Evolutionary conservation across 2,797 vertebrate species (phyloP).

Genomic region (Allobates femoralis): DNA sequence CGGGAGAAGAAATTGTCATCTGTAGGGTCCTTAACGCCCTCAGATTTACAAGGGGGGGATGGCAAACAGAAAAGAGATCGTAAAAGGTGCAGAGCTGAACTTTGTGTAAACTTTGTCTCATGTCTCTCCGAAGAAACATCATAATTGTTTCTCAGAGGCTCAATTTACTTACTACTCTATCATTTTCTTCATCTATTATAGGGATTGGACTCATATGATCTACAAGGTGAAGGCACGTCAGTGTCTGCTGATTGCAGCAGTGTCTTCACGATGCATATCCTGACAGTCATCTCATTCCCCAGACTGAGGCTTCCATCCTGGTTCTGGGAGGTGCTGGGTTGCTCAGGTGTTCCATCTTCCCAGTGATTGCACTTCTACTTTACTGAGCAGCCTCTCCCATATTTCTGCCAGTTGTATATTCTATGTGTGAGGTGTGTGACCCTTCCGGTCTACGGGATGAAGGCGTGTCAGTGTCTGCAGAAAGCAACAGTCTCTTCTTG

Average conservation of each 20-base stretch:
- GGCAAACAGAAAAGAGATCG: background rate
- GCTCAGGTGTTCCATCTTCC: too few relatives aligned
- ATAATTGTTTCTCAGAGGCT: background rate
- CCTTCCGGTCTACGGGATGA: too few relatives aligned
- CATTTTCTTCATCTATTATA: background rate
- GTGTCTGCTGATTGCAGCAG: background rate
- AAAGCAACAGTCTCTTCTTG: background rate
- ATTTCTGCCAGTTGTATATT: too few relatives aligned
- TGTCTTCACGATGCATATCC: background rate
- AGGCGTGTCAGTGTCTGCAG: too few relatives aligned
- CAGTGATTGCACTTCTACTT: too few relatives aligned
- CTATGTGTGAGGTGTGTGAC: too few relatives aligned
- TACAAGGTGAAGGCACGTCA: too few relatives aligned
- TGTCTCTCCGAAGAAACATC: background rate
- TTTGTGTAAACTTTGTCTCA: slow-evolving; percentile 1
- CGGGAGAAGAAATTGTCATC: background rate
- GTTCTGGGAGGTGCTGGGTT: too few relatives aligned
- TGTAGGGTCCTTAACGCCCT: background rate
- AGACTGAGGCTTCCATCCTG: too few relatives aligned
- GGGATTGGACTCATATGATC: too few relatives aligned
- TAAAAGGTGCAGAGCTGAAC: background rate
- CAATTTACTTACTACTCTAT: background rate
- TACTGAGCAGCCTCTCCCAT: too few relatives aligned
- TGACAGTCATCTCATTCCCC: background rate
- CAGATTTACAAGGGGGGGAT: background rate